These are phyloP conservation scores for Eutolmus rufibarbis DNA, from an alignment of 2,888 invertebrate species.

Conservation along the genomic window DNA sequence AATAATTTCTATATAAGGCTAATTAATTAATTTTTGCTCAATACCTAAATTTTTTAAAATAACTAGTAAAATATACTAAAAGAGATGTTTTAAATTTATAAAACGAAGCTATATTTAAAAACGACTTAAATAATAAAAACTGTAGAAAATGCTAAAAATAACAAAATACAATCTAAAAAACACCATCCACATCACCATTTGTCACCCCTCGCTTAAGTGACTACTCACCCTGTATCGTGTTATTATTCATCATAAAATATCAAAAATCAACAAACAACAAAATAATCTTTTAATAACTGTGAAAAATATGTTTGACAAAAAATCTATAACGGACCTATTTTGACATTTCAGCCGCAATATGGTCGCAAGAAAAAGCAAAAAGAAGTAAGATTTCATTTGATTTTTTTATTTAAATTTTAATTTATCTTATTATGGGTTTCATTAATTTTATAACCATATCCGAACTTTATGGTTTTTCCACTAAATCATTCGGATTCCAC, in stretches of 20 bases:
- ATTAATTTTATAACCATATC: slow-evolving; percentile 2
- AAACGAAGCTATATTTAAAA: background rate
- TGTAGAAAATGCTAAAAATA: background rate
- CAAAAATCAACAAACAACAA: background rate
- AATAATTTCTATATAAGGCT: background rate
- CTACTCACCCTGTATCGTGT: background rate
- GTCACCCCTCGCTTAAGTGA: background rate
- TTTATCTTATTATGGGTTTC: background rate
- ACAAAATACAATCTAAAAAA: background rate
- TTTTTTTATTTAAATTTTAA: slow-evolving; percentile 10
- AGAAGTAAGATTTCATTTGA: slow-evolving; percentile 84
- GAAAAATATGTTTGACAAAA: background rate
- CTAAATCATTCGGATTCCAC: background rate
- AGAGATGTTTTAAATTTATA: background rate
- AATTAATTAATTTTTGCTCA: background rate
- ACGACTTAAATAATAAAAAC: background rate
- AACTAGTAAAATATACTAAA: background rate
- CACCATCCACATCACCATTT: background rate
- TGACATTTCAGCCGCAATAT: slow-evolving; percentile 67
- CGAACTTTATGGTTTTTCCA: background rate
- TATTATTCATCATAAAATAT: background rate
- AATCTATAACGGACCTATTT: slow-evolving; percentile 47
- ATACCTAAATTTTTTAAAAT: background rate
- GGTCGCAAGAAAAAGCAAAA: slow-evolving; percentile 98
- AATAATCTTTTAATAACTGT: slow-evolving; percentile 5